Base-by-base conservation (phyloP, 2,797 vertebrate species). In the Orestias chungarensis region DNA sequence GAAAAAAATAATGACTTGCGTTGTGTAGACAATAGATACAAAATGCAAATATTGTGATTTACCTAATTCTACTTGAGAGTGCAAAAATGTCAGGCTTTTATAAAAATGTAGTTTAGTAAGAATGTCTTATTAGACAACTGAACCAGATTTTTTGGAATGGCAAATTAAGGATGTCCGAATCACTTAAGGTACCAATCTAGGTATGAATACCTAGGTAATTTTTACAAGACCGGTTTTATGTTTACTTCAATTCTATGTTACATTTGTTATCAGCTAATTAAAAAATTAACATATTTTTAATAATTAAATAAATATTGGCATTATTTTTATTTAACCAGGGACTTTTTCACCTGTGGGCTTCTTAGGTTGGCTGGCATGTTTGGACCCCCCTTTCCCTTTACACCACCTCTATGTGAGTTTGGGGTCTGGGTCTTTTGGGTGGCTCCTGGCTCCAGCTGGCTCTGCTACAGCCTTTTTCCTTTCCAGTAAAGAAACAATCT, bases 1-100 rank as follows among this genome's bases (percentile, higher is more conserved):
- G 59, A 76, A 59, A 70, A 43, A 73, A 54, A 68, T 78, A 71
- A 0, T 85, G 78, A 83, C 72, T 85, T 78, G 76, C 61, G 78
- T 20, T 55, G 61, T 42, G 15, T 44, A 44, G 29, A 40, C 52
- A 10, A 38, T 7, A 31, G 40, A 66, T 35, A 74, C 70, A 33
- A 38, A 12, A 55, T 14, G 78, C 52, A 65, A 70, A 15, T 57
- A 81, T 66, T 15, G 59, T 42, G 40, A 47, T 66, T 18, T 35
- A 40, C 14, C 14, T 55, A 69, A 71, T 73, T 40, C 68, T 66
- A 46, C 73, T 61, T 55, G 70, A 50, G 55, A 46, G 9, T 29
- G 27, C 40, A 65, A 18, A 20, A 29, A n/a, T 17, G 25, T 27
- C 50, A 5, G 27, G 50, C 14, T 11, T 27, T 54, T 14, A 12